Evolutionary conservation across 1,140 invertebrate genomes (phyloP), one percentile per base, ranked within the genome.

Genomic region (Trachymyrmex septentrionalis): DNA sequence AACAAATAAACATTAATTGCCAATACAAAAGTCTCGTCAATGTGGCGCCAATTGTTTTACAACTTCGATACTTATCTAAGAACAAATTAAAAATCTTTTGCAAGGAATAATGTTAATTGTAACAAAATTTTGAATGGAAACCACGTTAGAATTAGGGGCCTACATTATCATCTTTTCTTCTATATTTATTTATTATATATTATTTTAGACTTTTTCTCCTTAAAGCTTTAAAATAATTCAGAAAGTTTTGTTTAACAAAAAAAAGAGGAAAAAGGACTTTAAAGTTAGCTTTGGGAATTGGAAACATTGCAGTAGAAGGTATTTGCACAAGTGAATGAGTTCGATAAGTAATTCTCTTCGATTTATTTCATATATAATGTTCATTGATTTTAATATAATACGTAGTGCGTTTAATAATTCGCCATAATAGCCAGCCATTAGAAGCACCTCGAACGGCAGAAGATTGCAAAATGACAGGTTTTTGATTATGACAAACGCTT

Each of bases 301-400:
- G 16, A 24, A 19, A 24, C 21, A 44, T 24, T 57, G 19, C 5
- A 0, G 10, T 14, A 53, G 7, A 24, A 0, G 10, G 5, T 63
- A 30, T 64, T 64, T 34, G n/a, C 3, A 3, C 14, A 34, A 38
- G 27, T 53, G 1, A 73, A 84, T 21, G 21, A 72, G 21, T 2
- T 38, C n/a, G 44, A 48, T 76, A 63, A 59, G 57, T 53, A 55
- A 76, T 69, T 84, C 67, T 89, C 66, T 71, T 86, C 81, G 50
- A 57, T 90, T 90, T 90, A 90, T 90, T 90, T 90, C 61, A 87
- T 90, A 90, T 80, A 82, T 84, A 75, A 75, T 87, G 87, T 87
- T 69, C 71, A 76, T 87, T 87, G 87, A 87, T 78, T 59, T 90
- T 87, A 90, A 86, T 90, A 86, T 87, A 90, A 90, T 90, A 86